Percentiles rank a stretch among this genome's conserved stretches.
Evolutionary conservation across 2,797 vertebrate genomes (phyloP).

Genomic region (Silurus lanzhouensis): DNA sequence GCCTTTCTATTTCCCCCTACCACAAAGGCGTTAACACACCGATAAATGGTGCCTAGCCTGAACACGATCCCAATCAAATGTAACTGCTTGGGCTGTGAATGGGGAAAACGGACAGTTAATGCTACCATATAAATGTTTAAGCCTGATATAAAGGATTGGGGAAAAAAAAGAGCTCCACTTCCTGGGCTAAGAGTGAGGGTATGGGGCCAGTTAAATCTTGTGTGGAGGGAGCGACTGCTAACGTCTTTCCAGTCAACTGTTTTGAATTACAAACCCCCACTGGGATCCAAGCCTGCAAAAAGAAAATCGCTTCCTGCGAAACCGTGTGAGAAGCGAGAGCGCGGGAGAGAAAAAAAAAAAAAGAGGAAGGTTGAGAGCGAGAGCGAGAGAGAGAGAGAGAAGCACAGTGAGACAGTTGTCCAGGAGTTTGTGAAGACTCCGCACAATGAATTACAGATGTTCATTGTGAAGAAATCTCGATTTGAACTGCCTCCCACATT

Average conservation of each 20-base stretch:
- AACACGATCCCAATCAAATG: conserved; percentile 16
- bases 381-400: conserved; percentile 41
- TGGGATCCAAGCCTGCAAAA: conserved; percentile 79
- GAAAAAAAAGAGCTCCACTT: conserved; percentile 22
- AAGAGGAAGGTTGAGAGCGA: conserved; percentile 48
- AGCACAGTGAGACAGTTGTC: conserved; percentile 66
- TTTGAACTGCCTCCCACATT: conserved; percentile 48
- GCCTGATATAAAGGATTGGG: not conserved
- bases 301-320: conserved; percentile 74
- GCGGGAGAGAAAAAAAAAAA: conserved; percentile 41
- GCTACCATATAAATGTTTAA: conserved; percentile 10
- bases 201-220: conserved; percentile 45
- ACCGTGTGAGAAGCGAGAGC: conserved; percentile 68
- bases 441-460: conserved; percentile 81
- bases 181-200: conserved; percentile 43
- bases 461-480: conserved; percentile 53
- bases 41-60: conserved; percentile 33
- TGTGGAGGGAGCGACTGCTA: conserved; percentile 69
- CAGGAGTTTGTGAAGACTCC: conserved; percentile 73
- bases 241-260: conserved; percentile 79
- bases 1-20: conserved; percentile 25
- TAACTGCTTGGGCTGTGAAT: conserved; percentile 2
- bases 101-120: not conserved
- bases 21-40: conserved; percentile 43
- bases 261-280: conserved; percentile 83